Evolutionary conservation across 2,888 invertebrate genomes (phyloP), one percentile per base, ranked within the genome.

Genomic region (Athetis lepigone): DNA sequence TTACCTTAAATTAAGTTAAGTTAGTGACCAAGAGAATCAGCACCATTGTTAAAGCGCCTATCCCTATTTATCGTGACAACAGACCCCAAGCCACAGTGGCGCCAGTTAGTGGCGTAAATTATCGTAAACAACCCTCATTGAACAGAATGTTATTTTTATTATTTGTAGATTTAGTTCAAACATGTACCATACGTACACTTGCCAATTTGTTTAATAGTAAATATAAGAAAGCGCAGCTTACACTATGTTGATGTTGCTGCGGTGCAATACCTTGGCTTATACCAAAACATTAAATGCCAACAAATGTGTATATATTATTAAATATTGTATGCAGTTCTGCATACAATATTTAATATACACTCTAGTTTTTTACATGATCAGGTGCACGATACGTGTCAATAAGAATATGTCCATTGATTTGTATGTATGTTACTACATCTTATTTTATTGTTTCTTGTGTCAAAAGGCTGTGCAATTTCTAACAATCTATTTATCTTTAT

Each of bases 381-480:
- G 21, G 43, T 16, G 60, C 55, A 47, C 51, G 37, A 8, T 47
- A 36, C 9, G 51, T 49, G 42, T 55, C 39, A 52, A 43, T 40
- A 40, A 62, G 9, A 19, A 23, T 21, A 45, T 23, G 23, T 42
- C 55, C 21, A 65, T 46, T 65, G 43, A 67, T 62, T 45, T 46
- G 55, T 54, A 46, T 57, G 23, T 61, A 69, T 42, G 55, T 57
- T 37, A 57, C 27, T 59, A 21, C 61, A 61, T 47, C 50, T 56
- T 59, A 8, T 63, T 56, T 57, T 57, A 45, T 43, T 62, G 18
- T 65, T 65, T 73, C 47, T 81, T 80, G 70, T 81, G 71, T 77
- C 70, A 70, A 68, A 82, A 76, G 83, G 82, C 83, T 82, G 81
- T 82, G 83, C 75, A 80, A 72, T 63, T 52, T 69, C 36, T 70